These are phyloP conservation scores for Tetheella fluctuosa DNA, from an alignment of 2,888 invertebrate genomes.

Conservation along the genomic window DNA sequence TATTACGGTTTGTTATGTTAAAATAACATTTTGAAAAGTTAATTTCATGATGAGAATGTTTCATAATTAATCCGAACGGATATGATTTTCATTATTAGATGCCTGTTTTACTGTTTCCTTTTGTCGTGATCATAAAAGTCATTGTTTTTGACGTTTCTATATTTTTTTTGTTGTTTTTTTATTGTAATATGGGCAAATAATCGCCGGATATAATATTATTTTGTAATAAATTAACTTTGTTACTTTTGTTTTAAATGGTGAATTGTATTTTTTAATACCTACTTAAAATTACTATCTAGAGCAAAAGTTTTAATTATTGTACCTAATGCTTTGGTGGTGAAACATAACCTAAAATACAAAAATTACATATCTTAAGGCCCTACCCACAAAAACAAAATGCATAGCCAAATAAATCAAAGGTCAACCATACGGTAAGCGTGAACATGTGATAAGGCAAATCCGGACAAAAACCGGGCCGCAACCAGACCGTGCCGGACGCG, in stretches of 20 bases:
- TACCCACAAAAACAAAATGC: conserved; percentile 7
- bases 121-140: neutral
- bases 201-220: too few relatives aligned
- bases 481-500: conserved; percentile 20
- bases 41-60: neutral
- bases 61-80: neutral
- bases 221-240: too few relatives aligned
- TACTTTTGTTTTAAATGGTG: too few relatives aligned
- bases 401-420: conserved; percentile 1
- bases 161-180: too few relatives aligned
- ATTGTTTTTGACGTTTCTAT: neutral
- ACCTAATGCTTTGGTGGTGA: too few relatives aligned
- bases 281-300: too few relatives aligned
- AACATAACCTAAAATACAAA: too few relatives aligned
- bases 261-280: too few relatives aligned
- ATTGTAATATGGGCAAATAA: neutral
- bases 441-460: conserved; percentile 12
- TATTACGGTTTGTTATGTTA: conserved; percentile 12
- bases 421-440: conserved; percentile 3
- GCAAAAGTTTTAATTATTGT: too few relatives aligned
- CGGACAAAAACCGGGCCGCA: conserved; percentile 23
- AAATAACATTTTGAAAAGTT: neutral
- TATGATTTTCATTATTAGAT: neutral
- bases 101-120: neutral
- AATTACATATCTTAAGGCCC: too few relatives aligned